Base-by-base conservation (phyloP, 2,888 invertebrate genomes). In the Pocota personata region DNA sequence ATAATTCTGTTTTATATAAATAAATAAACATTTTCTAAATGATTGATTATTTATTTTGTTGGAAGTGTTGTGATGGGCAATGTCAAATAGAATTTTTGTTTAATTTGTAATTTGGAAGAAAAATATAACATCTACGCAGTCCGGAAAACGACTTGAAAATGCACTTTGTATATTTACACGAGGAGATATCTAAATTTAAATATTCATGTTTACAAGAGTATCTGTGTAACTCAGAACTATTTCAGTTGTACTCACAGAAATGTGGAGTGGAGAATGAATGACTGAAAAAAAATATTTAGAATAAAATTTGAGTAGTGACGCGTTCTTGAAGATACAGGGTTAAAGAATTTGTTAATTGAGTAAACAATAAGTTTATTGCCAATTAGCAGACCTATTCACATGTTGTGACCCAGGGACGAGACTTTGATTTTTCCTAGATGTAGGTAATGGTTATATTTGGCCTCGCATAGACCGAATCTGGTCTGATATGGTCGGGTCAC, bases 31-130 rank as follows among this genome's bases (percentile, higher is more conserved):
- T 48, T 46, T 35, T 24, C 7, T 2, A 32, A 19, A 16, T 10
- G 5, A 21, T 21, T 12, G 57, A 57, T 76, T 82, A 71, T 82
- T 82, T 78, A 67, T 78, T 60, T 72, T 14, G 4, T 19, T 66
- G 12, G 43, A 78, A 83, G 72, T 83, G 72, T 78, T 78, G 60
- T 83, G 82, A 83, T 83, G 72, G 78, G 78, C 35, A 60, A 66
- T 78, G 66, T 73, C 78, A 78, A 78, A 73, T 32, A 62, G 40
- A 57, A 40, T 24, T 40, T 52, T 67, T 62, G 24, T 62, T 48
- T 3, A 37, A 16, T 48, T 66, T 57, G 50, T 58, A 19, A 67
- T 69, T 75, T 52, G 12, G 24, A 58, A 48, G 37, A 27, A 35
- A 30, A 30, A 66, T 40, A 48, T 35, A 35, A n/a, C 24, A n/a